phyloP scores from a whole-genome alignment of 2,888 invertebrate genomes.

The Ochlodes sylvanus region DNA sequence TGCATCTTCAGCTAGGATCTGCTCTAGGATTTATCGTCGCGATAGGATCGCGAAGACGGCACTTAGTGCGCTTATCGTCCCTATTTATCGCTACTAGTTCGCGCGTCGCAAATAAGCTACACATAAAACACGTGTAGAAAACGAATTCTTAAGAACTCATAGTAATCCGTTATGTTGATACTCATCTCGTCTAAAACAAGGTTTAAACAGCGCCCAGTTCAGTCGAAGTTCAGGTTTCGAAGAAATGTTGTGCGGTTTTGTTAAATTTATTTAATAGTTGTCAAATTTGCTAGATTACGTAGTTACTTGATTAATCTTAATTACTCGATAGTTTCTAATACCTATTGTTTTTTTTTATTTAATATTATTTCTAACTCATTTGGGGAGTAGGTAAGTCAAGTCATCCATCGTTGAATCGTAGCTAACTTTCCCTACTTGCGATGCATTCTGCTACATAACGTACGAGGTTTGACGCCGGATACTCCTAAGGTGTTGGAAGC shows the following conservation, averaged over 20 bases:
- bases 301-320: too few species aligned
- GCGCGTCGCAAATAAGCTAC: conserved; percentile 55
- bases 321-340: too few species aligned
- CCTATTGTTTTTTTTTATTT: too few species aligned
- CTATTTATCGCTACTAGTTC: conserved; percentile 63
- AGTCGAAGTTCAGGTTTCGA: background rate
- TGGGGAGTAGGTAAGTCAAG: too few species aligned
- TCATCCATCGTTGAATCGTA: too few species aligned
- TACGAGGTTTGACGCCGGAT: too few species aligned
- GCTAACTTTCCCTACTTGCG: too few species aligned
- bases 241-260: background rate
- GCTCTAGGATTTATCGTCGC: conserved; percentile 49
- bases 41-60: conserved; percentile 44
- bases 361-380: too few species aligned
- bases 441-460: too few species aligned
- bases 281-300: too few species aligned
- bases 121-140: conserved; percentile 49
- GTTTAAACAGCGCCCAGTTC: background rate
- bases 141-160: conserved; percentile 17
- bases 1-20: conserved; percentile 32
- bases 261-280: background rate
- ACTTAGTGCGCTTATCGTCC: conserved; percentile 54
- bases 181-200: background rate
- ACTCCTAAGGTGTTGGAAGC: too few species aligned
- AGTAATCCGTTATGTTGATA: conserved; percentile 11